Percentiles rank a stretch among this genome's conserved stretches.
These are phyloP conservation scores for Periophthalmodon schlosseri DNA, from an alignment of 2,113 vertebrate species.

Conservation along the genomic window DNA sequence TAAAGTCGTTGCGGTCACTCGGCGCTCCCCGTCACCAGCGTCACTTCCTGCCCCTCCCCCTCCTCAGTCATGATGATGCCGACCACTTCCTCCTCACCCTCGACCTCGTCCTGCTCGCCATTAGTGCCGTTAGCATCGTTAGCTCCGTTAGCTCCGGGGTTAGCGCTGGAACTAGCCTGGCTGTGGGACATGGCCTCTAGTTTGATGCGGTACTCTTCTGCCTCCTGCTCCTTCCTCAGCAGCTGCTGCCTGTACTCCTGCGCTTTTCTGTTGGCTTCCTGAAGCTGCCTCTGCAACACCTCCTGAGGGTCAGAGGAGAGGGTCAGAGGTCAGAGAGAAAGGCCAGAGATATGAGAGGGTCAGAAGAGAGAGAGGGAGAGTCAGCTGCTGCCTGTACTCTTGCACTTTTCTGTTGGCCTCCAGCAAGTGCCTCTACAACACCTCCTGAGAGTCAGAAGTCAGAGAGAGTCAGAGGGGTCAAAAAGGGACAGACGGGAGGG, in stretches of 20 bases:
- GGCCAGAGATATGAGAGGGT: not conserved
- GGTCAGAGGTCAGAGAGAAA: not conserved
- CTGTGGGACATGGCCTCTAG: slow-evolving; percentile 82
- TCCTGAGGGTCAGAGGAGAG: slow-evolving; percentile 55
- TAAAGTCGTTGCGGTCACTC: slow-evolving; percentile 19
- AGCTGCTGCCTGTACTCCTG: slow-evolving; percentile 87
- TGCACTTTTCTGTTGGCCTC: no score
- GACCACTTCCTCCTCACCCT: slow-evolving; percentile 71
- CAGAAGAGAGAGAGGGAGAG: no score
- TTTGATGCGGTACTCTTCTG: slow-evolving; percentile 81
- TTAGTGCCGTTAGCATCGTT: slow-evolving; percentile 50
- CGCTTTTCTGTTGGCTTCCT: slow-evolving; percentile 83
- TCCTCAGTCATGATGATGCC: slow-evolving; percentile 75
- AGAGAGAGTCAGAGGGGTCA: no score
- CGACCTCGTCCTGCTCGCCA: slow-evolving; percentile 59
- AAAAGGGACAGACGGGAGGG: no score
- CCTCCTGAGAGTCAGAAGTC: no score
- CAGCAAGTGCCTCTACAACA: no score
- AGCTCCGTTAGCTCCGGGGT: slow-evolving; percentile 13
- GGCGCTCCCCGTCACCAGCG: slow-evolving; percentile 62
- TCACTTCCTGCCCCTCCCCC: slow-evolving; percentile 76
- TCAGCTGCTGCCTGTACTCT: no score
- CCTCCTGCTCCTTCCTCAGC: slow-evolving; percentile 85
- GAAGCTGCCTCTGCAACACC: slow-evolving; percentile 81
- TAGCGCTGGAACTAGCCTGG: slow-evolving; percentile 59